Evolutionary conservation across 2,113 vertebrate species (phyloP), one percentile per base, ranked within the genome.

Genomic region (Lethenteron reissneri): DNA sequence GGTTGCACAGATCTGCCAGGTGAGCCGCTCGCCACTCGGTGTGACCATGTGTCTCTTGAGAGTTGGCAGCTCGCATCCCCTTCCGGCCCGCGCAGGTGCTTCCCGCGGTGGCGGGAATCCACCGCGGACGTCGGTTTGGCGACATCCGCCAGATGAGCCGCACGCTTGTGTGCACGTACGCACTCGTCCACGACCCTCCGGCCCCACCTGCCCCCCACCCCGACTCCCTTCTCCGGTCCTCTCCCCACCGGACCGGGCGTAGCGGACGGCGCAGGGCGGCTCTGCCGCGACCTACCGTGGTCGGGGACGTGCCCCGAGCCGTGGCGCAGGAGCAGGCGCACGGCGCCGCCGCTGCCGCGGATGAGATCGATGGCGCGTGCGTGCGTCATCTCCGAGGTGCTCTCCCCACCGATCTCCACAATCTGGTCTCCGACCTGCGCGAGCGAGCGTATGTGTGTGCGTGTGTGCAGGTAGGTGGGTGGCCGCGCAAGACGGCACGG

Each of bases 331-430:
- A 97, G 85, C 71, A 97, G 87, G 56, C 90, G 76, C n/a, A 92
- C 94, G 80, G 85, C 92, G 19, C 80, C 88, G 72, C 94, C 92
- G 17, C 94, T 92, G 1, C 91, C 88, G 77, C 97, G 94, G 76
- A 99, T 99, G 76, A 99, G 84, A 79, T 99, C 94, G 2, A 99
- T 99, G 2, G 94, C 94, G 72, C 94, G 83, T 0, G 92, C 97
- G 76, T 99, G 94, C 21, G 92, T 99, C 81, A 99, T 95, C 75
- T 91, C 94, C 79, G 97, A 91, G 0, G 92, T 96, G 71, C 88
- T 88, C 72, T 99, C 92, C 12, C 90, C 88, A 3, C 97, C 97
- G 76, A 99, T 99, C 80, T 97, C 92, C 74, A 99, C 94, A 3
- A 99, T 99, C 78, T 99, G 92, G 82, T 99, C 94, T 57, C 92